Conservation (phyloP, 2,797 vertebrate genomes). For the Acropternis orthonyx region DNA sequence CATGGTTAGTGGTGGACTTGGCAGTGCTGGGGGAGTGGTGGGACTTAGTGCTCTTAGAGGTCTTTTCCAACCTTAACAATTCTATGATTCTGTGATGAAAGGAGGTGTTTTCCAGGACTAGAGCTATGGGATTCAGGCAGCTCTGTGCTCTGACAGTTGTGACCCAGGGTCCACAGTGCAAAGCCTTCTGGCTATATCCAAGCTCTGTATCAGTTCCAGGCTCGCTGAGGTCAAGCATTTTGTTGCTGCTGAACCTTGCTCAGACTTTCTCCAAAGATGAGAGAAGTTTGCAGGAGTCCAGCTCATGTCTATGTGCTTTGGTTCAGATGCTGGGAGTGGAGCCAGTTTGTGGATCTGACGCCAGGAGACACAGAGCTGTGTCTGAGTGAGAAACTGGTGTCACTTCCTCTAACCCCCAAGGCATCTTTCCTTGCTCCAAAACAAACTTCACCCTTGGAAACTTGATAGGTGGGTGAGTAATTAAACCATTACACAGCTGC, state of each 20-base stretch:
- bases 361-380: not conserved
- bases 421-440: not conserved
- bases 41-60: not conserved
- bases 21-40: not conserved
- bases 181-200: not conserved
- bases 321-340: not conserved
- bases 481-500: not conserved
- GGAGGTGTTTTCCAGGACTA: not conserved
- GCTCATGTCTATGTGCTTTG: not conserved
- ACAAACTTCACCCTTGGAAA: not conserved
- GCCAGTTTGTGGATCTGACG: not conserved
- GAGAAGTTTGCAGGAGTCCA: not conserved
- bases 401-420: not conserved
- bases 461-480: not conserved
- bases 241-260: rapidly evolving
- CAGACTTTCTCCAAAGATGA: not conserved
- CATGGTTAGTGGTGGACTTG: not conserved
- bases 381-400: not conserved
- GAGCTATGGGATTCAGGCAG: not conserved
- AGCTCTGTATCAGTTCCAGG: rapidly evolving
- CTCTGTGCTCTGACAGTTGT: not conserved
- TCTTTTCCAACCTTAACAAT: not conserved
- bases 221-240: rapidly evolving
- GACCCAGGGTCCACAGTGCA: not conserved
- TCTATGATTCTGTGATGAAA: rapidly evolving